A percentile compares a stretch with the other conserved stretches of the same genome.
Conservation (phyloP, 2,113 vertebrate species). For the Tetrao urogallus region DNA sequence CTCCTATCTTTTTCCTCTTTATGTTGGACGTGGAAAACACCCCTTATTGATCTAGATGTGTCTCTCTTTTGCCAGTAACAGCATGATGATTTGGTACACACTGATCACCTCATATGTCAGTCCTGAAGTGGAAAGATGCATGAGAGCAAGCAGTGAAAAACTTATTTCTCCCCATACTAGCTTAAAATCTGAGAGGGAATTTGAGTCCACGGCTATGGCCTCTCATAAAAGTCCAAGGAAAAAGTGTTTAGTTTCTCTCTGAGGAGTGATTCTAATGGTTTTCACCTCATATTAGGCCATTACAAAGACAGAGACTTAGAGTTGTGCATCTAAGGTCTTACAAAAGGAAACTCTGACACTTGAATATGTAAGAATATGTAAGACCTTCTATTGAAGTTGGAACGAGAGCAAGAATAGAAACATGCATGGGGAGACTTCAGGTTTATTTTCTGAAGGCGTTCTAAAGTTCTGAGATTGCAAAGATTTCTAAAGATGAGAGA, state of each 20-base stretch:
- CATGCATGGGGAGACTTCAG: not conserved
- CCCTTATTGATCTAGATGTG: not conserved
- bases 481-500: not conserved
- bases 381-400: not conserved
- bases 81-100: not conserved
- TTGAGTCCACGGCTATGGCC: not conserved
- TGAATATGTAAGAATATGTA: not conserved
- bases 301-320: not conserved
- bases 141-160: not conserved
- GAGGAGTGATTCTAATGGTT: not conserved
- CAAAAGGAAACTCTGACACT: not conserved
- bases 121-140: not conserved
- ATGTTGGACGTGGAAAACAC: not conserved
- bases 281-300: not conserved
- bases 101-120: not conserved
- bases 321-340: not conserved
- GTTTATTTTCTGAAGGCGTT: not conserved
- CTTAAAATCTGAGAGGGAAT: not conserved
- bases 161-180: not conserved
- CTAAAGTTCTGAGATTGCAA: not conserved
- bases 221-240: not conserved
- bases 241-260: not conserved
- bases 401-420: not conserved
- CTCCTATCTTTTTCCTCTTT: not conserved
- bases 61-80: not conserved